phyloP scores from a whole-genome alignment of 1,140 invertebrate species.

The Drosophila navojoa region DNA sequence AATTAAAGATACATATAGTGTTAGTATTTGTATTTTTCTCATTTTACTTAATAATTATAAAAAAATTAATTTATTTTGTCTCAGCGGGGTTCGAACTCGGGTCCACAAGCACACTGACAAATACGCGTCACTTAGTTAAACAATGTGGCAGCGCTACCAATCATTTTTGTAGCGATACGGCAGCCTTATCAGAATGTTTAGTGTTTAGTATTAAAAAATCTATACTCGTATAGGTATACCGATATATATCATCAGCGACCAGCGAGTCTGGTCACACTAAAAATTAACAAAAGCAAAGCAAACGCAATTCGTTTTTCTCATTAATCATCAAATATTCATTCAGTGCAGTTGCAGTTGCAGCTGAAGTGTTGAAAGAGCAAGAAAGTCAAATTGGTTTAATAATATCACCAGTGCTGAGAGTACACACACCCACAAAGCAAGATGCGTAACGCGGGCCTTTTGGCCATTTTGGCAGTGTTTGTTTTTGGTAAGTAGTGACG shows the following conservation, averaged over 20 bases:
- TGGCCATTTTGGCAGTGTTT: slow-evolving; percentile 73
- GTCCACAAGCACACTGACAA: neutral
- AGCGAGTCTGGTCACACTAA: slow-evolving; percentile 20
- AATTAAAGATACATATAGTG: neutral
- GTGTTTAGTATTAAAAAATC: too few relatives aligned
- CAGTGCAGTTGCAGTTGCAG: slow-evolving; percentile 48
- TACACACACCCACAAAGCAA: slow-evolving; percentile 21
- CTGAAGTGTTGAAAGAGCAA: slow-evolving; percentile 32
- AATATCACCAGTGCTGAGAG: slow-evolving; percentile 8
- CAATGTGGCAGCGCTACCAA: neutral
- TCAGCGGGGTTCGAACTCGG: neutral
- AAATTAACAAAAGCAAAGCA: slow-evolving; percentile 38
- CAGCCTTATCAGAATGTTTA: neutral
- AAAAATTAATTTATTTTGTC: neutral
- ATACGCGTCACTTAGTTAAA: neutral
- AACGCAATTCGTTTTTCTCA: slow-evolving; percentile 37
- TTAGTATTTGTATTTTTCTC: neutral
- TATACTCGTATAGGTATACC: neutral
- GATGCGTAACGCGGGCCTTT: slow-evolving; percentile 66
- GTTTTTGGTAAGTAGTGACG: slow-evolving; percentile 63
- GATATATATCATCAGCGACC: neutral
- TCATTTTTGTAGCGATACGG: neutral
- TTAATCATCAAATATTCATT: slow-evolving; percentile 47
- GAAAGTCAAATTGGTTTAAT: neutral
- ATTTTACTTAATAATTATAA: neutral